These are phyloP conservation scores for Capitella teleta DNA, from an alignment of 1,140 invertebrate species.

Conservation along the genomic window DNA sequence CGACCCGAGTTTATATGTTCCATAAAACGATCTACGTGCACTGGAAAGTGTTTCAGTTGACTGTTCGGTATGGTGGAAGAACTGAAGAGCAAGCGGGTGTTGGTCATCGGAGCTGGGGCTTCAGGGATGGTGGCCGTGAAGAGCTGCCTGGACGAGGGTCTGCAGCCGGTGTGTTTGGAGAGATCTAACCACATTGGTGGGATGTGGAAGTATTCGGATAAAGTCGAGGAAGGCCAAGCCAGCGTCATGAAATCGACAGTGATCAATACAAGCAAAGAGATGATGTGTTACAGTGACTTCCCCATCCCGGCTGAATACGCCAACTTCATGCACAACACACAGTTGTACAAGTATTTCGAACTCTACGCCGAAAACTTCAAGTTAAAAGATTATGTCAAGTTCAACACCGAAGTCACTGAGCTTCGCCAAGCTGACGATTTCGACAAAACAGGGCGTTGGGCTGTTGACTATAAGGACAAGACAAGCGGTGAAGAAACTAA, in stretches of 20 bases:
- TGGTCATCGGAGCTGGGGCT: constrained; percentile 41
- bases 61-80: too few relatives aligned
- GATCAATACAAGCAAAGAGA: constrained; percentile 47
- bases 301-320: constrained; percentile 42
- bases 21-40: too few relatives aligned
- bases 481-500: background rate
- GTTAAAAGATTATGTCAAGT: constrained; percentile 28
- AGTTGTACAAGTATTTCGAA: constrained; percentile 39
- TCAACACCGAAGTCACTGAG: constrained; percentile 12
- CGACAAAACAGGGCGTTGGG: constrained; percentile 30
- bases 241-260: constrained; percentile 43
- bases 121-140: constrained; percentile 43
- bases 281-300: constrained; percentile 47
- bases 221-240: constrained; percentile 16
- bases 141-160: constrained; percentile 38
- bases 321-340: constrained; percentile 43
- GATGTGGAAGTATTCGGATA: constrained; percentile 29
- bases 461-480: constrained; percentile 23
- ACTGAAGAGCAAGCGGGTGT: constrained; percentile 21
- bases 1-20: too few relatives aligned
- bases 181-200: constrained; percentile 32
- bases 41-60: too few relatives aligned
- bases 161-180: constrained; percentile 40
- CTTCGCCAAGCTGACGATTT: constrained; percentile 6
- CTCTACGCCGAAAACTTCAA: constrained; percentile 40